These are phyloP conservation scores for Coilia nasus DNA, from an alignment of 2,797 vertebrate species.

Conservation along the genomic window DNA sequence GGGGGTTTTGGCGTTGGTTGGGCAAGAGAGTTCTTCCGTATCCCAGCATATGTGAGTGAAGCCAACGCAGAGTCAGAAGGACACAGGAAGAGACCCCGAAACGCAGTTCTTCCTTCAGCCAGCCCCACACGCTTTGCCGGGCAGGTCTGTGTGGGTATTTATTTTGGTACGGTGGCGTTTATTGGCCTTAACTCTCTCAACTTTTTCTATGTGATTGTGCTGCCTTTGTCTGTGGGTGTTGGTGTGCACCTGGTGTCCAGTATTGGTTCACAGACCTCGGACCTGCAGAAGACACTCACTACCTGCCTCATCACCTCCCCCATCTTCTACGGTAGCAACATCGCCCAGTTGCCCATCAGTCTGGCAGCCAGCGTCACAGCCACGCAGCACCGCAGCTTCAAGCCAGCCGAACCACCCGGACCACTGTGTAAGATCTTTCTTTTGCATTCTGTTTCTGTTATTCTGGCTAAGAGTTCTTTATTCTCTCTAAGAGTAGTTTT, in stretches of 20 bases:
- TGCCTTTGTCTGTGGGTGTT: constrained; percentile 82
- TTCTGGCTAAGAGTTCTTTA: background rate
- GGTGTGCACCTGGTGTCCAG: constrained; percentile 87
- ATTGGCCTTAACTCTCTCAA: constrained; percentile 80
- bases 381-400: constrained; percentile 76
- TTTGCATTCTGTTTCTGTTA: background rate
- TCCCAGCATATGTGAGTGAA: constrained; percentile 81
- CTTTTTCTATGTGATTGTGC: constrained; percentile 82
- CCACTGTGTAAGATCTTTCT: constrained; percentile 65
- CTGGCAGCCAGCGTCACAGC: constrained; percentile 81
- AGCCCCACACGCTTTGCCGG: constrained; percentile 77
- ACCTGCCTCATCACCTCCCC: constrained; percentile 81
- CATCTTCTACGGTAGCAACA: constrained; percentile 82
- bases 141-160: constrained; percentile 84
- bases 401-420: constrained; percentile 54
- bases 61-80: constrained; percentile 71
- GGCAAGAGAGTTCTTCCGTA: constrained; percentile 83
- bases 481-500: background rate
- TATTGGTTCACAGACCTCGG: constrained; percentile 82
- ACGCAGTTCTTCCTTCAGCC: constrained; percentile 54
- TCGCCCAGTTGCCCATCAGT: constrained; percentile 85
- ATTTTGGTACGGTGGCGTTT: constrained; percentile 85
- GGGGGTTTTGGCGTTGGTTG: constrained; percentile 85
- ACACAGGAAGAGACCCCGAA: constrained; percentile 13
- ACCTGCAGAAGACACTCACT: constrained; percentile 76